These are phyloP conservation scores for Cactoblastis cactorum DNA, from an alignment of 2,888 invertebrate species.

Conservation along the genomic window DNA sequence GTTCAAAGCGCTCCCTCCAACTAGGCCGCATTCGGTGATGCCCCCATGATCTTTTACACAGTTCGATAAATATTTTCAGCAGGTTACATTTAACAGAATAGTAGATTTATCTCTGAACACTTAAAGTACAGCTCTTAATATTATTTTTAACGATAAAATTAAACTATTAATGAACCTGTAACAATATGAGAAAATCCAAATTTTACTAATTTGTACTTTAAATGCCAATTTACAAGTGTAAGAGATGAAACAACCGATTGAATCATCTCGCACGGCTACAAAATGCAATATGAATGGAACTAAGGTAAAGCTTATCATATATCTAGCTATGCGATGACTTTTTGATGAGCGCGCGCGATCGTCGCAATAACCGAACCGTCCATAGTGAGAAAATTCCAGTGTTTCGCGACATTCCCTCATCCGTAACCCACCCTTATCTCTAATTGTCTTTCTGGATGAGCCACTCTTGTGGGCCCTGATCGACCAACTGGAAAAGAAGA, in stretches of 20 bases:
- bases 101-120: slow-evolving; percentile 74
- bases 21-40: slow-evolving; percentile 37
- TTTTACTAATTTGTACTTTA: slow-evolving; percentile 80
- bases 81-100: slow-evolving; percentile 65
- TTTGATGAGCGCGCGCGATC: slow-evolving; percentile 67
- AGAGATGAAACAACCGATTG: slow-evolving; percentile 66
- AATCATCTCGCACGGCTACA: slow-evolving; percentile 70
- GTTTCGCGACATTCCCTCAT: slow-evolving; percentile 76
- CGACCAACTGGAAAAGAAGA: slow-evolving; percentile 80
- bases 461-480: slow-evolving; percentile 80
- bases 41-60: slow-evolving; percentile 50
- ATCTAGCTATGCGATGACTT: slow-evolving; percentile 78
- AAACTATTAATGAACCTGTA: slow-evolving; percentile 78
- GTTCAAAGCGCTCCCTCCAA: slow-evolving; percentile 15
- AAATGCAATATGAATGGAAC: slow-evolving; percentile 63
- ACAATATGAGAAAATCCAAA: slow-evolving; percentile 77
- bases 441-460: slow-evolving; percentile 80
- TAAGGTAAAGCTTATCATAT: slow-evolving; percentile 60
- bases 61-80: slow-evolving; percentile 50
- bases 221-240: slow-evolving; percentile 76
- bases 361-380: slow-evolving; percentile 72
- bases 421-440: slow-evolving; percentile 71
- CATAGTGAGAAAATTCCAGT: slow-evolving; percentile 76
- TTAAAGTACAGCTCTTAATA: slow-evolving; percentile 79
- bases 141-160: slow-evolving; percentile 70